These are phyloP conservation scores for Tribolium castaneum DNA, from an alignment of 1,140 invertebrate genomes.

Conservation along the genomic window DNA sequence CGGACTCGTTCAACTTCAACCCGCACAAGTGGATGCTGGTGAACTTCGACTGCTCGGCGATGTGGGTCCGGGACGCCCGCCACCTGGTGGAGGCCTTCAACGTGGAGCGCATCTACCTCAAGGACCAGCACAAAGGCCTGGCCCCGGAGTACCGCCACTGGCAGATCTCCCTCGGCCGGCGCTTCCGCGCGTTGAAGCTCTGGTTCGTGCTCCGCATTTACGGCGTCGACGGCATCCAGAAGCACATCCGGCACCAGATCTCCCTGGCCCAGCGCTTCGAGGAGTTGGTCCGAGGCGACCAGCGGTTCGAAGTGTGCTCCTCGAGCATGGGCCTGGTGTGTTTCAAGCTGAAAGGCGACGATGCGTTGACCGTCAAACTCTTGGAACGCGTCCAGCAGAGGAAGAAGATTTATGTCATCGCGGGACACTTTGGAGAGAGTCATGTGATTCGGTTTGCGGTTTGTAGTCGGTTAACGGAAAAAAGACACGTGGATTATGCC, in stretches of 20 bases:
- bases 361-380: constrained; percentile 79
- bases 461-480: constrained; percentile 77
- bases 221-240: constrained; percentile 84
- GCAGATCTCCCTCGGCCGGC: constrained; percentile 92
- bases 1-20: constrained; percentile 92
- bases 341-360: constrained; percentile 84
- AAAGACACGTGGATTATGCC: constrained; percentile 81
- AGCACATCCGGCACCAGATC: constrained; percentile 83
- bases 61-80: constrained; percentile 88
- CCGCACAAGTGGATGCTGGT: constrained; percentile 94
- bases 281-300: constrained; percentile 74
- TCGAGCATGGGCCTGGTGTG: constrained; percentile 85
- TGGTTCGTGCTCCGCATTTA: constrained; percentile 93
- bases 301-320: constrained; percentile 76
- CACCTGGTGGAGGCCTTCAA: constrained; percentile 89
- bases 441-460: constrained; percentile 87
- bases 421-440: constrained; percentile 74
- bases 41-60: constrained; percentile 92
- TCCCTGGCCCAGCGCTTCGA: constrained; percentile 83
- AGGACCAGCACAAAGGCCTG: constrained; percentile 74
- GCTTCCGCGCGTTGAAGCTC: constrained; percentile 93
- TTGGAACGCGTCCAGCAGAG: constrained; percentile 80
- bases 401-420: constrained; percentile 87
- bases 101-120: constrained; percentile 92
- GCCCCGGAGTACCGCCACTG: constrained; percentile 94